These are phyloP conservation scores for Argya squamiceps DNA, from an alignment of 2,797 vertebrate genomes.

Conservation along the genomic window DNA sequence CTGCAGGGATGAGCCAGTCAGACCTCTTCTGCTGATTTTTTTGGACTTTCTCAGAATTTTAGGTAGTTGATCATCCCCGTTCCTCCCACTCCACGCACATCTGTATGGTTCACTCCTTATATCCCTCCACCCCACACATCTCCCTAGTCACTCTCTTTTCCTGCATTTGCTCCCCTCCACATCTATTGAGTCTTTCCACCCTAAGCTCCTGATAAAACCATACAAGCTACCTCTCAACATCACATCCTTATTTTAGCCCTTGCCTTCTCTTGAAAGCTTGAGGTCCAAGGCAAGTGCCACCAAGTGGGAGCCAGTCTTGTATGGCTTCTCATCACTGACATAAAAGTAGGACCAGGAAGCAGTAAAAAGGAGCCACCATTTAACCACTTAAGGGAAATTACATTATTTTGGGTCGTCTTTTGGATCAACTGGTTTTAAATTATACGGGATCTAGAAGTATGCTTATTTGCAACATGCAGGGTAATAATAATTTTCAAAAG, in stretches of 20 bases:
- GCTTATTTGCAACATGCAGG: background rate
- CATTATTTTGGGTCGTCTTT: background rate
- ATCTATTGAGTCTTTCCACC: background rate
- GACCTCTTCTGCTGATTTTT: background rate
- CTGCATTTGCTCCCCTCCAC: background rate
- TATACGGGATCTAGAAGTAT: background rate
- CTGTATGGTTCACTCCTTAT: background rate
- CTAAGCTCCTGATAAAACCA: background rate
- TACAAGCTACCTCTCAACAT: background rate
- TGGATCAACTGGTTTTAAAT: background rate
- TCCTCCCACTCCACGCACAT: background rate
- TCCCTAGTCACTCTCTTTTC: background rate
- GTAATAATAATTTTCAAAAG: background rate
- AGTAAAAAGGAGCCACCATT: background rate
- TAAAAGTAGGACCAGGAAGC: background rate
- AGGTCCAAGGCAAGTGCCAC: background rate
- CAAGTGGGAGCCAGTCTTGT: background rate
- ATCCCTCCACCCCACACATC: background rate
- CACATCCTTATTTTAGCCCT: rapidly evolving
- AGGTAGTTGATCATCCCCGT: background rate
- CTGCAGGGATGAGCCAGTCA: background rate
- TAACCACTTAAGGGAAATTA: background rate
- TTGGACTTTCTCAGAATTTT: background rate
- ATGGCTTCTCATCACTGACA: background rate
- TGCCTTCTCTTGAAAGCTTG: background rate